Conservation (phyloP, 2,113 vertebrate genomes). For the Ramphastos sulfuratus region DNA sequence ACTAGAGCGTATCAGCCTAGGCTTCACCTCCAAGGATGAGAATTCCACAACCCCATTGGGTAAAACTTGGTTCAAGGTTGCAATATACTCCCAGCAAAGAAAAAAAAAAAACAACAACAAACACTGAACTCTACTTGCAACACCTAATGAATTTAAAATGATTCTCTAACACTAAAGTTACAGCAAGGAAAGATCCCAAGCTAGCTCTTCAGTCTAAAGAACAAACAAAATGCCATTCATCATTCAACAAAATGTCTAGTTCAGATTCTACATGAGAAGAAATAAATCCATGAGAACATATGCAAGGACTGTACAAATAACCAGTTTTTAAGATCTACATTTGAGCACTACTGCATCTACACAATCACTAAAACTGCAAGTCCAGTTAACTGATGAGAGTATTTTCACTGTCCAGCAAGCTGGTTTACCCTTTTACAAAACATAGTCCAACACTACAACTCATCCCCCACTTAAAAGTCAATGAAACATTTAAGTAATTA, state of each 20-base stretch:
- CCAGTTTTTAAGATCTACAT: neutral
- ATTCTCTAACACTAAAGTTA: neutral
- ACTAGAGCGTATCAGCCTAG: neutral
- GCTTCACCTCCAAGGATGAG: neutral
- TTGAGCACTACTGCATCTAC: neutral
- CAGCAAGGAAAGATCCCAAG: neutral
- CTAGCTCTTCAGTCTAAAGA: neutral
- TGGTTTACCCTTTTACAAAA: neutral
- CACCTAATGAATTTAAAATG: neutral
- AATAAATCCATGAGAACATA: neutral
- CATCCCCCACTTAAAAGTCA: neutral
- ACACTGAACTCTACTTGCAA: neutral
- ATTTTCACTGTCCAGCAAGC: neutral
- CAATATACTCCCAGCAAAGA: neutral
- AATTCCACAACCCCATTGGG: neutral
- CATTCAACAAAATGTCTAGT: neutral
- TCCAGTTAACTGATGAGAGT: neutral
- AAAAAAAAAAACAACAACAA: neutral
- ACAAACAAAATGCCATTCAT: neutral
- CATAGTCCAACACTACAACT: rapidly evolving
- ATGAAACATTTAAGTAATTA: neutral
- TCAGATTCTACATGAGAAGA: neutral
- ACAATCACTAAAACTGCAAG: neutral
- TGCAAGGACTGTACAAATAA: neutral
- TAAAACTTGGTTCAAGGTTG: neutral